phyloP scores from a whole-genome alignment of 2,888 invertebrate species.

The Tryphoninae sp. region DNA sequence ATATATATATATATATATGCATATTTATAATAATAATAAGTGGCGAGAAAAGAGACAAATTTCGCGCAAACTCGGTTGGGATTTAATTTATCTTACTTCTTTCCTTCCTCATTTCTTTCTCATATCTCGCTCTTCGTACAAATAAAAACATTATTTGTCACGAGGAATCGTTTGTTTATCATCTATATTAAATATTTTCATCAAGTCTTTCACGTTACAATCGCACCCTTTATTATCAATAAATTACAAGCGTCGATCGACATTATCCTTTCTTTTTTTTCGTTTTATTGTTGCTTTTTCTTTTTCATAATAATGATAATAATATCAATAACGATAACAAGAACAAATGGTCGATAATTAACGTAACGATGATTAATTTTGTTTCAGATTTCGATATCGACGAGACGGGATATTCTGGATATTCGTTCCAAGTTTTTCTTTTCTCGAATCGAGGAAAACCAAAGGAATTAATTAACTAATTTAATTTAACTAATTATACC shows the following conservation, averaged over 20 bases:
- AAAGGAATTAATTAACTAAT: conserved; percentile 16
- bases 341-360: conserved; percentile 48
- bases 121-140: conserved; percentile 31
- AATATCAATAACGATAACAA: conserved; percentile 45
- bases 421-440: conserved; percentile 12
- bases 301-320: conserved; percentile 48
- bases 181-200: conserved; percentile 8
- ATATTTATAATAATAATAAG: not conserved
- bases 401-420: conserved; percentile 50
- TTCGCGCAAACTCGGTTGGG: conserved; percentile 17
- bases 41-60: conserved; percentile 26
- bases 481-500: conserved; percentile 38
- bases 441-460: conserved; percentile 16
- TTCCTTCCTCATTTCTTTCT: conserved; percentile 32
- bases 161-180: conserved; percentile 29
- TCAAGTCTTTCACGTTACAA: conserved; percentile 58
- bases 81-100: conserved; percentile 18
- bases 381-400: conserved; percentile 39
- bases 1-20: not conserved
- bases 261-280: conserved; percentile 18
- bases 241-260: conserved; percentile 60
- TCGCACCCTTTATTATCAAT: conserved; percentile 55
- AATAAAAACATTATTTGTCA: conserved; percentile 50
- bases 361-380: conserved; percentile 49
- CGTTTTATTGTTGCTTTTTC: conserved; percentile 20